phyloP scores from a whole-genome alignment of 2,797 vertebrate species.

The Cetoscarus ocellatus region DNA sequence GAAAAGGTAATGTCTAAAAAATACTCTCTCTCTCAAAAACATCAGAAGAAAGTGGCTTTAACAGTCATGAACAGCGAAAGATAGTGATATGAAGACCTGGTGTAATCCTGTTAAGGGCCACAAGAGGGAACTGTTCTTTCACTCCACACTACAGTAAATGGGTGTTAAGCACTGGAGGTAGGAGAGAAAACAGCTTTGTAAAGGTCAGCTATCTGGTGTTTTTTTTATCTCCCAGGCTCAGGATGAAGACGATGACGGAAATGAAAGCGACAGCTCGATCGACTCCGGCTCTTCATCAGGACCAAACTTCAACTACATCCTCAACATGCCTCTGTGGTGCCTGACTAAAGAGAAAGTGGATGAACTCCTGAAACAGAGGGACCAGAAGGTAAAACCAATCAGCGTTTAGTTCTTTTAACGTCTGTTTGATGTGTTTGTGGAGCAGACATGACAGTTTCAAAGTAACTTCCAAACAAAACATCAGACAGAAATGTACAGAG shows the following conservation, averaged over 20 bases:
- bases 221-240: conserved; percentile 60
- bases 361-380: conserved; percentile 95
- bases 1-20: conserved; percentile 78
- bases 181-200: neutral
- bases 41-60: neutral
- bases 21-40: too few species aligned
- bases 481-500: too few species aligned
- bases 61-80: neutral
- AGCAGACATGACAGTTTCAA: too few species aligned
- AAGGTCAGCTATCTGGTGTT: too few species aligned
- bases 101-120: neutral
- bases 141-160: neutral
- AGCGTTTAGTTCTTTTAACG: too few species aligned
- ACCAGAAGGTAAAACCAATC: conserved; percentile 87
- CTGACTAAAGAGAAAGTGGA: conserved; percentile 98
- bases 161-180: neutral
- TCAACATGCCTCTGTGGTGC: conserved; percentile 98
- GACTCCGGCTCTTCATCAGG: conserved; percentile 91
- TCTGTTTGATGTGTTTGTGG: too few species aligned
- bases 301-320: conserved; percentile 98
- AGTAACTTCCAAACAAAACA: too few species aligned
- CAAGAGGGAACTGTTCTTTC: neutral
- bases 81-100: neutral
- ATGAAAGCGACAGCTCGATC: conserved; percentile 91
- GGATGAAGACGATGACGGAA: conserved; percentile 90